Percentiles rank a stretch among this genome's conserved stretches.
Conservation (phyloP, 2,113 vertebrate genomes). For the Sturnus vulgaris region DNA sequence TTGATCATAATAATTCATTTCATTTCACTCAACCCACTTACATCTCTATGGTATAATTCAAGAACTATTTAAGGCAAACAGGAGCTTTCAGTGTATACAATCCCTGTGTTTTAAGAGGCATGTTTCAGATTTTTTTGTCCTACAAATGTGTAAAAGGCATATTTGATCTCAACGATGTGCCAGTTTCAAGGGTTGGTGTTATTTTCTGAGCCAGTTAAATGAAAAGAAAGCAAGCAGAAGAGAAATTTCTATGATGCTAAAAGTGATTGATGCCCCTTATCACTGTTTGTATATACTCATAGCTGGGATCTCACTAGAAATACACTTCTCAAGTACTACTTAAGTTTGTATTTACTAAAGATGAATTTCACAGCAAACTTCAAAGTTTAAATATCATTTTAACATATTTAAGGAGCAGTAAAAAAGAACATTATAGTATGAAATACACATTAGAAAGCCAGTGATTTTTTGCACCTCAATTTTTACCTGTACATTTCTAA, state of each 20-base stretch:
- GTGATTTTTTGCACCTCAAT: neutral
- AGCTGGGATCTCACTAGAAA: neutral
- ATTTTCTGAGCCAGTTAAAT: neutral
- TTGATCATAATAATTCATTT: constrained; percentile 23
- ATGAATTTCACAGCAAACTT: neutral
- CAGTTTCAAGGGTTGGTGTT: neutral
- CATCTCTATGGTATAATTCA: neutral
- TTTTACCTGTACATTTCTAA: neutral
- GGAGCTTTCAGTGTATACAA: neutral
- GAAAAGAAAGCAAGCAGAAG: neutral
- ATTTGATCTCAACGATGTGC: neutral
- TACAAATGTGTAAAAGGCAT: neutral
- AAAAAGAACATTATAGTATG: neutral
- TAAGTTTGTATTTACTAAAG: neutral
- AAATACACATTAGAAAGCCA: neutral
- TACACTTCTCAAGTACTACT: neutral
- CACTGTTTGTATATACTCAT: neutral
- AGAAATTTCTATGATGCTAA: neutral
- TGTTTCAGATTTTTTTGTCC: neutral
- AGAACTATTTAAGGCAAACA: neutral
- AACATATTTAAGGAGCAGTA: neutral
- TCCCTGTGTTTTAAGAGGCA: neutral
- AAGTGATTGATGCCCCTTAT: neutral
- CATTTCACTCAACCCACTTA: neutral
- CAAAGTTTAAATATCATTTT: neutral